A percentile compares a stretch with the other conserved stretches of the same genome.
Evolutionary conservation across 2,888 invertebrate species (phyloP).

Genomic region (Gryllus longicercus): DNA sequence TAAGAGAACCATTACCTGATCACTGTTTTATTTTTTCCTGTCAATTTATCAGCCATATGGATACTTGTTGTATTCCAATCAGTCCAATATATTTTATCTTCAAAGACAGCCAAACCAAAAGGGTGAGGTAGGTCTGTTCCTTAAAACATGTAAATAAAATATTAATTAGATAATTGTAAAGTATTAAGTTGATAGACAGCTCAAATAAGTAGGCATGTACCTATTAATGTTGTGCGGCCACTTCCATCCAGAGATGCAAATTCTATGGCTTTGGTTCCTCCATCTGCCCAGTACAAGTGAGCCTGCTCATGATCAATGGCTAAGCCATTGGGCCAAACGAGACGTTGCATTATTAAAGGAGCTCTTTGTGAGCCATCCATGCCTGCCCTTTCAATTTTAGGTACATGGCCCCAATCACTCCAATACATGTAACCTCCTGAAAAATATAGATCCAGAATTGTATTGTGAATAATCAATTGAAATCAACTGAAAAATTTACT

Average conservation of each 20-base stretch:
- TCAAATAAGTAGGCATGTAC: constrained; percentile 47
- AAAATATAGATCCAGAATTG: background rate
- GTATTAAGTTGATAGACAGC: constrained; percentile 20
- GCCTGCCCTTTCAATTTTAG: constrained; percentile 79
- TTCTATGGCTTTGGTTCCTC: constrained; percentile 74
- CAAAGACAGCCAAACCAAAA: constrained; percentile 75
- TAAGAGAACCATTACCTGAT: constrained; percentile 49
- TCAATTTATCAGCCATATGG: constrained; percentile 72
- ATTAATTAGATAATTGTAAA: background rate
- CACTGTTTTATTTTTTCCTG: constrained; percentile 63
- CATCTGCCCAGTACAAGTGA: constrained; percentile 84
- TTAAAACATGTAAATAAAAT: constrained; percentile 40
- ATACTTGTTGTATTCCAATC: constrained; percentile 79
- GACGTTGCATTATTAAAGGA: constrained; percentile 57
- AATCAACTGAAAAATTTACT: no score
- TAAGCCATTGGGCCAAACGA: constrained; percentile 83
- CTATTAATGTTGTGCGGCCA: constrained; percentile 62
- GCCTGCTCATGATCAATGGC: constrained; percentile 71
- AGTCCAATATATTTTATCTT: constrained; percentile 78
- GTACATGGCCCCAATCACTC: constrained; percentile 80
- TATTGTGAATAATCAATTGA: no score
- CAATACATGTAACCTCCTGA: constrained; percentile 79
- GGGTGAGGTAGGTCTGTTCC: constrained; percentile 70
- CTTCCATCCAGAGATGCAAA: constrained; percentile 74
- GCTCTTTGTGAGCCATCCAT: constrained; percentile 73